Conservation (phyloP, 2,797 vertebrate species). For the Sibirionetta formosa region DNA sequence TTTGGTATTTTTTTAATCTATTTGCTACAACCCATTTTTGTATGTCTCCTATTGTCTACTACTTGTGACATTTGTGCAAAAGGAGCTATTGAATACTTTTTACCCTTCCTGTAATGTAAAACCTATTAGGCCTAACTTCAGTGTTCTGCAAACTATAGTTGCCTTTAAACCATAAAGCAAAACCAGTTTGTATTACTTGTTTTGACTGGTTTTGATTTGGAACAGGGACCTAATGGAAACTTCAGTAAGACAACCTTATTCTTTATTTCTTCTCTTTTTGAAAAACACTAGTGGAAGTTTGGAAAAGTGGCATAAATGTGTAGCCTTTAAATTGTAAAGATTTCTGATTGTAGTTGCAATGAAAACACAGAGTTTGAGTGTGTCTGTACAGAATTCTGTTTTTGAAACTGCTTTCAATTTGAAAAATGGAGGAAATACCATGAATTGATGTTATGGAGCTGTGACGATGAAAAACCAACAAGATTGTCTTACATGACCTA, state of each 20-base stretch:
- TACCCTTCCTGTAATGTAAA: conserved; percentile 35
- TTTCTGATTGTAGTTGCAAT: conserved; percentile 70
- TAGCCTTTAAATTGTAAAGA: conserved; percentile 27
- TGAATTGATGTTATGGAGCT: background rate
- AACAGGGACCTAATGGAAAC: conserved; percentile 34
- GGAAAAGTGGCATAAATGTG: background rate
- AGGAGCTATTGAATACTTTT: conserved; percentile 31
- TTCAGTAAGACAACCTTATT: conserved; percentile 37
- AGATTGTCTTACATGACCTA: background rate
- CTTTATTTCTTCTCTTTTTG: conserved; percentile 28
- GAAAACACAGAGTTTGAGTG: conserved; percentile 66
- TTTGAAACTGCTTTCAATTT: conserved; percentile 38
- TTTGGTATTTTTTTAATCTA: conserved; percentile 65
- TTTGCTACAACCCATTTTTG: conserved; percentile 66
- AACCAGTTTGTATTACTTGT: conserved; percentile 34
- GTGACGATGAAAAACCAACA: background rate
- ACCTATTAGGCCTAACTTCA: conserved; percentile 28
- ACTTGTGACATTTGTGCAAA: background rate
- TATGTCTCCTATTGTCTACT: conserved; percentile 57
- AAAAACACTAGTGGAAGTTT: conserved; percentile 36
- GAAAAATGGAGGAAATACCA: background rate
- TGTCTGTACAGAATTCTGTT: conserved; percentile 44
- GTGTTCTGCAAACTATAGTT: conserved; percentile 48
- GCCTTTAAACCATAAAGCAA: conserved; percentile 64
- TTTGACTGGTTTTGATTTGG: conserved; percentile 56